phyloP scores from a whole-genome alignment of 2,113 vertebrate genomes.

The Oenanthe melanoleuca region DNA sequence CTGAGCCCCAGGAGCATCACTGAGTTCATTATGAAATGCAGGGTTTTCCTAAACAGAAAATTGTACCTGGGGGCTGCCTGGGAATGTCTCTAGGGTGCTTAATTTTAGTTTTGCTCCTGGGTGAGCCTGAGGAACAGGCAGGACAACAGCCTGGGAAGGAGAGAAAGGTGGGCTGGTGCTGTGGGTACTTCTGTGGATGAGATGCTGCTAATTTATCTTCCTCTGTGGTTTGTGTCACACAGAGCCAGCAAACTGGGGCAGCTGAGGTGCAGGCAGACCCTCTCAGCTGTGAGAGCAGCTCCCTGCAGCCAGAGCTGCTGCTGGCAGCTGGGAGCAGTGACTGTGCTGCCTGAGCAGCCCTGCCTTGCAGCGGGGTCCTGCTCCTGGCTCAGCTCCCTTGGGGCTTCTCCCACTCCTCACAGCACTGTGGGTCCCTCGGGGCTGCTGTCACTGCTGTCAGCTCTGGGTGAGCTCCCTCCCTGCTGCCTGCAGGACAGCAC shows the following conservation, averaged over 20 bases:
- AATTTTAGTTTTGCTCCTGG: background rate
- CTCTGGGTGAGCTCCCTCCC: background rate
- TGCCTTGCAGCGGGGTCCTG: background rate
- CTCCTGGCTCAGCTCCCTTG: background rate
- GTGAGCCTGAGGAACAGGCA: background rate
- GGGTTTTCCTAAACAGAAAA: background rate
- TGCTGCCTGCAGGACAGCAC: fast-evolving
- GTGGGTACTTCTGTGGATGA: background rate
- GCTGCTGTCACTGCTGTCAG: background rate
- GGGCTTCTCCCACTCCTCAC: background rate
- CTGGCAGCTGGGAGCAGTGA: background rate
- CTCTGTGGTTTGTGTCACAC: fast-evolving
- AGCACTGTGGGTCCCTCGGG: background rate
- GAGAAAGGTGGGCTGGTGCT: background rate
- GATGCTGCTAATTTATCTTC: background rate
- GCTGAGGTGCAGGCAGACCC: background rate
- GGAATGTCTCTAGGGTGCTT: background rate
- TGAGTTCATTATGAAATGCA: background rate
- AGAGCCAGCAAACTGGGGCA: background rate
- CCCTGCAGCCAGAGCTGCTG: background rate
- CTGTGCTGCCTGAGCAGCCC: background rate
- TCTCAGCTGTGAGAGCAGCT: fast-evolving
- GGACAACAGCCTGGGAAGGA: background rate
- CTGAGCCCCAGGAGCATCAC: background rate
- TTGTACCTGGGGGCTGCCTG: background rate